Evolutionary conservation across 2,888 invertebrate genomes (phyloP).

Genomic region (Alviniconcha strummeri): DNA sequence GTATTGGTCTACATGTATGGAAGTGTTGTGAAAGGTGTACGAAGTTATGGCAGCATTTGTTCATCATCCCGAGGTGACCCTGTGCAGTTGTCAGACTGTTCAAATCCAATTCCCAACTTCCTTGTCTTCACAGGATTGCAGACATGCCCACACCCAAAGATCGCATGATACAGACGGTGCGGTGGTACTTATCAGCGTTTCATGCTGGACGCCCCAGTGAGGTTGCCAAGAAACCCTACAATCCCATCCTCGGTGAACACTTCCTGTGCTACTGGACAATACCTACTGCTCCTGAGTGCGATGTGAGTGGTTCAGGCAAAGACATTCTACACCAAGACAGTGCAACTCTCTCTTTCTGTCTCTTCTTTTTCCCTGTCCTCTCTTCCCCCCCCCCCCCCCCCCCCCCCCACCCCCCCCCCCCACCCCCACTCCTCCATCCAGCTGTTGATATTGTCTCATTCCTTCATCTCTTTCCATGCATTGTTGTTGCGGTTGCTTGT

Average conservation of each 20-base stretch:
- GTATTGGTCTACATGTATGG: too few relatives aligned
- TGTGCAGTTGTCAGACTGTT: too few relatives aligned
- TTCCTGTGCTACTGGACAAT: slow-evolving; percentile 80
- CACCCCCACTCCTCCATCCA: too few relatives aligned
- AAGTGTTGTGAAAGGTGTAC: too few relatives aligned
- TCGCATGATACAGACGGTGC: slow-evolving; percentile 93
- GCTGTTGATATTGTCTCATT: too few relatives aligned
- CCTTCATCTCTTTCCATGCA: too few relatives aligned
- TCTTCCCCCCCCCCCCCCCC: not conserved
- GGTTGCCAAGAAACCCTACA: slow-evolving; percentile 99
- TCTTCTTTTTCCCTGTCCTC: not conserved
- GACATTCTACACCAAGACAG: too few relatives aligned
- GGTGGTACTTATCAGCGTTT: slow-evolving; percentile 98
- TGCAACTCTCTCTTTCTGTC: not conserved
- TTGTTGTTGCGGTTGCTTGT: too few relatives aligned
- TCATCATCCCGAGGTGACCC: too few relatives aligned
- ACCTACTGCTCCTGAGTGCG: slow-evolving; percentile 58
- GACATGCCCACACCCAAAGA: slow-evolving; percentile 90
- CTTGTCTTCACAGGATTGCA: slow-evolving; percentile 82
- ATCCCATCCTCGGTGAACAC: slow-evolving; percentile 97
- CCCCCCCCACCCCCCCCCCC: not conserved
- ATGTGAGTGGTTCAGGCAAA: slow-evolving; percentile 40
- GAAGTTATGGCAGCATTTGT: too few relatives aligned
- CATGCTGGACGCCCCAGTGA: slow-evolving; percentile 98
- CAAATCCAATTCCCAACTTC: too few relatives aligned